A percentile compares a stretch with the other conserved stretches of the same genome.
Conservation (phyloP, 1,140 invertebrate genomes). For the Stenopsyche tienmushanensis region DNA sequence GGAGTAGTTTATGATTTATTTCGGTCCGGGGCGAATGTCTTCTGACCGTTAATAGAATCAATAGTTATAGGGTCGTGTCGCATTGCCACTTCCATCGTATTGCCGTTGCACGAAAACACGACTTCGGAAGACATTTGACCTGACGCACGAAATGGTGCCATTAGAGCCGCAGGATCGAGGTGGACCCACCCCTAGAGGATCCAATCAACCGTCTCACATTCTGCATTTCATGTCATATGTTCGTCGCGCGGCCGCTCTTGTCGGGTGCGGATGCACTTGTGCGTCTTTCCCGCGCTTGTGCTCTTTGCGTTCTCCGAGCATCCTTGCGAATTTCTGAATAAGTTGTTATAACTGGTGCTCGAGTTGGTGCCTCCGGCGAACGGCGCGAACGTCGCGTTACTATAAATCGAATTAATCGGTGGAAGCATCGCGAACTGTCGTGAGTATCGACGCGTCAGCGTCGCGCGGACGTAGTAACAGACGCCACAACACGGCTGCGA, state of each 20-base stretch:
- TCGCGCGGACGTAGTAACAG: too few species aligned
- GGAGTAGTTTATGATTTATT: not conserved
- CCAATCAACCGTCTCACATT: not conserved
- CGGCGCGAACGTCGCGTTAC: too few species aligned
- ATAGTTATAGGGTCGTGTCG: not conserved
- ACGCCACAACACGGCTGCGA: too few species aligned
- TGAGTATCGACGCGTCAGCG: too few species aligned
- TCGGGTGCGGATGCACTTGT: too few species aligned
- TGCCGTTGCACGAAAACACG: not conserved
- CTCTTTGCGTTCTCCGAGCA: too few species aligned
- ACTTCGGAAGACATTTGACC: not conserved
- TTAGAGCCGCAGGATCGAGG: not conserved
- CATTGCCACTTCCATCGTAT: not conserved
- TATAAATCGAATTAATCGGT: too few species aligned
- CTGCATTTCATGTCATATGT: not conserved
- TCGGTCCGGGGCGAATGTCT: constrained; percentile 1
- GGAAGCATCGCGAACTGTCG: too few species aligned
- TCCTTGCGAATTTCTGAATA: too few species aligned
- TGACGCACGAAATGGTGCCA: not conserved
- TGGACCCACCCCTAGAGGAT: not conserved
- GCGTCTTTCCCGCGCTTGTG: too few species aligned
- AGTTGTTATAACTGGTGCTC: too few species aligned
- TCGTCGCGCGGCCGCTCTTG: not conserved
- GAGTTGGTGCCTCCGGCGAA: too few species aligned
- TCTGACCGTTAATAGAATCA: constrained; percentile 3